Evolutionary conservation across 2,797 vertebrate species (phyloP).

Genomic region (Lepilemur septentrionalis): DNA sequence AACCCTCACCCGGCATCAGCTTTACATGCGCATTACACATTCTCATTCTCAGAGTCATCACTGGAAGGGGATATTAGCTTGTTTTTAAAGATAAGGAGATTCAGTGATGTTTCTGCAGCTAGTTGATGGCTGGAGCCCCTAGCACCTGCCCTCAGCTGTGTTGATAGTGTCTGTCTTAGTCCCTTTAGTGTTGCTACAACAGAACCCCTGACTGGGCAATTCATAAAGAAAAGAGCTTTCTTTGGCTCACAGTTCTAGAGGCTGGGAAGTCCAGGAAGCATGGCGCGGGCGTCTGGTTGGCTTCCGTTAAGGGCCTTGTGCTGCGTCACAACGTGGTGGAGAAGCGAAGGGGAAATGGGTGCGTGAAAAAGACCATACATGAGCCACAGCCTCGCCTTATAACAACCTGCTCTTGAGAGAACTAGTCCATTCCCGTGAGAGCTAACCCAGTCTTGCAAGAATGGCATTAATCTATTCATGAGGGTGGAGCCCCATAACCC

Average conservation of each 20-base stretch:
- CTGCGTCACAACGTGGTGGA: not conserved
- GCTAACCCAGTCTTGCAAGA: not conserved
- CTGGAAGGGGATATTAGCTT: not conserved
- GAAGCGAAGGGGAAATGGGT: not conserved
- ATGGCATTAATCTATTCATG: not conserved
- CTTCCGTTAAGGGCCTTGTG: not conserved
- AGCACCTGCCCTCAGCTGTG: not conserved
- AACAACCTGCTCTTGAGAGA: not conserved
- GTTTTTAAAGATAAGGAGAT: not conserved
- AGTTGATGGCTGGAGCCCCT: not conserved
- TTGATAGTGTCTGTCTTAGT: not conserved
- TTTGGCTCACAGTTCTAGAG: not conserved
- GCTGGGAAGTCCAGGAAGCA: not conserved
- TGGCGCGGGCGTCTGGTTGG: not conserved
- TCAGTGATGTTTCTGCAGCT: not conserved
- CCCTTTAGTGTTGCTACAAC: not conserved
- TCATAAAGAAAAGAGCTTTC: not conserved
- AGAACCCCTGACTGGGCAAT: not conserved
- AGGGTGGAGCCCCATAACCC: not conserved
- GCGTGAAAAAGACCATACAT: not conserved
- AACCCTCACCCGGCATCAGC: not conserved
- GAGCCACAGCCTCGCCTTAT: not conserved
- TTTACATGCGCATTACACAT: rapidly evolving
- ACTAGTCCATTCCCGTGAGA: not conserved
- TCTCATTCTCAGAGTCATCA: not conserved